phyloP scores from a whole-genome alignment of 2,888 invertebrate species.

The Phaonia tiefii region DNA sequence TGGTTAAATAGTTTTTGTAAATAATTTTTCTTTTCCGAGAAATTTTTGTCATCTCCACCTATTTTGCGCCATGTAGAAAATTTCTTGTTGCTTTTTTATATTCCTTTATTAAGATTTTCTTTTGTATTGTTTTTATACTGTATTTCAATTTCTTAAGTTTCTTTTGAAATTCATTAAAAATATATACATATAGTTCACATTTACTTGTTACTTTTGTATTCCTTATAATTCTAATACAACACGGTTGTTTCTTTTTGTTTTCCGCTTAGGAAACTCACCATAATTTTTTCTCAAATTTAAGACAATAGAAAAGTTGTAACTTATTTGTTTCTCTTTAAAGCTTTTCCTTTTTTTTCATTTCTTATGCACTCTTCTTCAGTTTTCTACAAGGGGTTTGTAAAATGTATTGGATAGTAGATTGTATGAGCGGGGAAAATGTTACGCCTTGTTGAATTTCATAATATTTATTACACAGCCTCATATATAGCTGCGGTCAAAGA shows the following conservation, averaged over 20 bases:
- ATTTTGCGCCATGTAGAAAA: too few species aligned
- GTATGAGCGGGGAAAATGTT: conserved; percentile 42
- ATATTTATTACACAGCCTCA: conserved; percentile 23
- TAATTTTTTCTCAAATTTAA: not conserved
- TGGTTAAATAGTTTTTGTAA: too few species aligned
- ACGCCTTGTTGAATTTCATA: conserved; percentile 59
- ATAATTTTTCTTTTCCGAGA: too few species aligned
- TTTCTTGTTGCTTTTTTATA: too few species aligned
- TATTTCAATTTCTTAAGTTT: too few species aligned
- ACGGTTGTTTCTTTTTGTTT: conserved; percentile 50
- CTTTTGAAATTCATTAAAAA: not conserved
- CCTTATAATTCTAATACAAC: conserved; percentile 47
- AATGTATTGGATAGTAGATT: not conserved
- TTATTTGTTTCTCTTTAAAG: too few species aligned
- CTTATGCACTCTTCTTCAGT: conserved; percentile 37
- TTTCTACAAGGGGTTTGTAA: not conserved
- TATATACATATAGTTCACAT: not conserved
- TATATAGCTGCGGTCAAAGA: too few species aligned
- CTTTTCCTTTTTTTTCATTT: conserved; percentile 12
- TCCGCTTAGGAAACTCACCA: not conserved
- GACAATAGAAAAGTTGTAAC: not conserved
- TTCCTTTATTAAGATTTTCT: not conserved
- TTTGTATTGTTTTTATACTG: not conserved
- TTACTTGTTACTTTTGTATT: not conserved
- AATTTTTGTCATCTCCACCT: too few species aligned